A percentile compares a stretch with the other conserved stretches of the same genome.
phyloP scores from a whole-genome alignment of 2,113 vertebrate genomes.

The Cololabis saira region DNA sequence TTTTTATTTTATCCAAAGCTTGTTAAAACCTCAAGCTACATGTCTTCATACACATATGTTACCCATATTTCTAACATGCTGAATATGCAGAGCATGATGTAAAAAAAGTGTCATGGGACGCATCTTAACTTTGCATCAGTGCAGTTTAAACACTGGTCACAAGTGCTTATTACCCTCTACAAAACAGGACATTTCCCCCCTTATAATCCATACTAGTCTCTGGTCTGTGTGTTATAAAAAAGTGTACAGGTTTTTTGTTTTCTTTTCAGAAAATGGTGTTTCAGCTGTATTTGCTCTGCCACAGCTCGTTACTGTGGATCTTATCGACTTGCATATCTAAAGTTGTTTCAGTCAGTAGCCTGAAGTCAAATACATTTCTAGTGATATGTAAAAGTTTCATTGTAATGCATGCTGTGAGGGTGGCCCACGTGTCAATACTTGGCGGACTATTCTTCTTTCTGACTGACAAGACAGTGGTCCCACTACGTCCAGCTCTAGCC shows the following conservation, averaged over 20 bases:
- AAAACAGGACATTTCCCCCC: no score
- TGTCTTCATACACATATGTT: no score
- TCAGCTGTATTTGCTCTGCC: conserved; percentile 23
- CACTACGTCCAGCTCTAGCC: conserved; percentile 56
- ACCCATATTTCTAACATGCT: conserved; percentile 1
- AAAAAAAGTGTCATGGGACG: no score
- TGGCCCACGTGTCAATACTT: conserved; percentile 13
- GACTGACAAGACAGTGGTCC: conserved; percentile 32
- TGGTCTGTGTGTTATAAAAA: no score
- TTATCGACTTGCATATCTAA: conserved; percentile 40
- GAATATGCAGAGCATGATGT: conserved; percentile 26
- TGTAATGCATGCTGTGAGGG: conserved; percentile 1
- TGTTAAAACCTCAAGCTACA: no score
- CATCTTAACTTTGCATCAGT: no score
- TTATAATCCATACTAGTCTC: no score
- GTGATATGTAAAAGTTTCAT: conserved; percentile 10
- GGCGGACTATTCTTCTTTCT: background rate
- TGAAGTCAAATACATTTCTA: conserved; percentile 23
- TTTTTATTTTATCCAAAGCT: no score
- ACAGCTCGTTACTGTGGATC: conserved; percentile 36
- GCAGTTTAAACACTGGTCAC: no score
- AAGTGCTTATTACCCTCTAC: no score
- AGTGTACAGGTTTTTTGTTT: background rate
- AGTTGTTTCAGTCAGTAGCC: conserved; percentile 2
- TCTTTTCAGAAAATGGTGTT: conserved; percentile 7